Base-by-base conservation (phyloP, 53 echinoderm and acorn worm species). In the Paelopatides confundens region DNA sequence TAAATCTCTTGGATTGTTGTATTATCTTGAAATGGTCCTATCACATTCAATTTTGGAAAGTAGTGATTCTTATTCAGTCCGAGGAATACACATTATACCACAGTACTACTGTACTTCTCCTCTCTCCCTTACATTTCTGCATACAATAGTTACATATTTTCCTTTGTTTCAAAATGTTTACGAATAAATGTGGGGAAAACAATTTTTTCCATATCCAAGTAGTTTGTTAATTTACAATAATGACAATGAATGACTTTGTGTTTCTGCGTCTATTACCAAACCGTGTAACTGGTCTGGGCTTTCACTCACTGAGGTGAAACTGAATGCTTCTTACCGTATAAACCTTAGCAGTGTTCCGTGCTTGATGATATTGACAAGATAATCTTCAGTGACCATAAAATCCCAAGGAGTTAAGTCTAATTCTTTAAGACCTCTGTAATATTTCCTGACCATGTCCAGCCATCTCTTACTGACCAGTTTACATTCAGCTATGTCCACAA, bases 401-500 rank as follows among this genome's bases (percentile, higher is more conserved):
- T 95, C 90, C 97, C 97, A 97, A 0, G 89, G 91, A 2, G 88
- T 90, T 64, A 97, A 63, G 69, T 97, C 97, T 35, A 97, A 86
- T 18, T 90, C 92, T 64, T 86, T 95, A 46, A 95, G 77, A 30
- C 85, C 88, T 40, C 85, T 65, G 68, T 90, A 93, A 78, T 97
- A 92, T 29, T 66, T 69, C 82, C 63, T 87, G 36, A 93, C 92
- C 30, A 88, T 76, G 34, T 81, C 49, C n/a, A 38, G 48, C 93
- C 95, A 97, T 62, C 76, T 79, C 82, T 69, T 95, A 66, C 97
- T 95, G n/a, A 95, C 92, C 32, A 88, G 82, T 74, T 95, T 95
- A 66, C 92, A 63, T 2, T 83, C 50, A 70, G 83, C 87, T 12
- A 95, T 78, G 14, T 97, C 97, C 26, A 85, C 78, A 29, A 95